Evolutionary conservation across 1,140 invertebrate genomes (phyloP).

Genomic region (Ceratitis capitata): DNA sequence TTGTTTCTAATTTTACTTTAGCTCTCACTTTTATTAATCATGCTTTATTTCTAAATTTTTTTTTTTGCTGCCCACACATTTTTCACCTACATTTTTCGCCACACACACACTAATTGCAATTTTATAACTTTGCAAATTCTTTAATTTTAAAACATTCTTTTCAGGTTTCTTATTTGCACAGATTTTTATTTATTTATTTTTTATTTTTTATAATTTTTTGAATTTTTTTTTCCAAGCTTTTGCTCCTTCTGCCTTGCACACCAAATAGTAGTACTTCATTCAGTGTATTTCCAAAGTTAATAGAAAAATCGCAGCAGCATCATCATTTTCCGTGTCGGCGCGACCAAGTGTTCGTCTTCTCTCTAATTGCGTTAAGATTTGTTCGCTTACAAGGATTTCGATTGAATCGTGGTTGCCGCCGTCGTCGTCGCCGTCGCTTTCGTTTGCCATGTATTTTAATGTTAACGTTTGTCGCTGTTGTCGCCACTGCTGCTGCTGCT

Average conservation of each 20-base stretch:
- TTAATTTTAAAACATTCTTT: background rate
- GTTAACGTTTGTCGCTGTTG: background rate
- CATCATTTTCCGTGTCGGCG: constrained; percentile 8
- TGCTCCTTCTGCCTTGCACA: constrained; percentile 1
- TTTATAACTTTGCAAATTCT: background rate
- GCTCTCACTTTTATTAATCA: too few species aligned
- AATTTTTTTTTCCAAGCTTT: background rate
- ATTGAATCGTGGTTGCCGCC: constrained; percentile 33
- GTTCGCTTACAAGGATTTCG: constrained; percentile 39
- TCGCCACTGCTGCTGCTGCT: constrained; percentile 31
- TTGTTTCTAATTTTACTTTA: too few species aligned
- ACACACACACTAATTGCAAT: background rate
- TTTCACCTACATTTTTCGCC: background rate
- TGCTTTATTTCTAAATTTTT: background rate
- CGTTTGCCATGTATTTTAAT: too few species aligned
- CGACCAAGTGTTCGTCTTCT: constrained; percentile 34
- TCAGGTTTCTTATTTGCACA: background rate
- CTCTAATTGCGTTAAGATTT: constrained; percentile 41
- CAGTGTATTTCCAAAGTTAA: constrained; percentile 22
- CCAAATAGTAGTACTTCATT: background rate
- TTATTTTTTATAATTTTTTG: background rate
- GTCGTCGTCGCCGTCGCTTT: background rate
- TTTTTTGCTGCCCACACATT: background rate
- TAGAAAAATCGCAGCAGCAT: background rate
- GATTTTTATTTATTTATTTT: background rate